Conservation (phyloP, 1,140 invertebrate genomes). For the Sminthurides bifidus region DNA sequence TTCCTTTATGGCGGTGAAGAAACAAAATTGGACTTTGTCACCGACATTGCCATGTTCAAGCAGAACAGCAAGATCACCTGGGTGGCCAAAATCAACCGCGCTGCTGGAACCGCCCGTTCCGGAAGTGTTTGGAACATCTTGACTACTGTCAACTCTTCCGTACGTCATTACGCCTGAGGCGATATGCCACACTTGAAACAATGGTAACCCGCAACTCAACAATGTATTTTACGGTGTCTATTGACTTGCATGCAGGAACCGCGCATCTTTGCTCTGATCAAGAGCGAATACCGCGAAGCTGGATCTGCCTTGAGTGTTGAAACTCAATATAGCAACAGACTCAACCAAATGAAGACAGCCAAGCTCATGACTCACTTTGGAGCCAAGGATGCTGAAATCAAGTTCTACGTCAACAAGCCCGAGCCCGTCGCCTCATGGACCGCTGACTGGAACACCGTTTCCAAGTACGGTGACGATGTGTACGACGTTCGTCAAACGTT, state of each 20-base stretch:
- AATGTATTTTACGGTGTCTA: no score
- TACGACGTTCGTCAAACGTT: constrained; percentile 15
- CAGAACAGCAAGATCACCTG: constrained; percentile 8
- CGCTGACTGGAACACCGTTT: not conserved
- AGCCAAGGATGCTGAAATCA: no score
- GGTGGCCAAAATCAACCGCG: not conserved
- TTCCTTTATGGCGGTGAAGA: not conserved
- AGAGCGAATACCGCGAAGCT: constrained; percentile 10
- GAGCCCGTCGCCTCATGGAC: not conserved
- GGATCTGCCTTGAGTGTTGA: constrained; percentile 6
- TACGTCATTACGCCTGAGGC: not conserved
- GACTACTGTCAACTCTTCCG: not conserved
- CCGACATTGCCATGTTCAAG: constrained; percentile 23
- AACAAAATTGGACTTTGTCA: constrained; percentile 8
- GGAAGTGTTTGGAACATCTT: not conserved
- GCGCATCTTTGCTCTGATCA: constrained; percentile 1
- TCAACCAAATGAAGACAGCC: constrained; percentile 10
- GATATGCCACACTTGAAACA: no score
- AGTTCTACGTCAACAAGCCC: no score
- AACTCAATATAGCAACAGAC: constrained; percentile 13
- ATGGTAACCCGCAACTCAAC: no score
- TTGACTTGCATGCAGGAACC: no score
- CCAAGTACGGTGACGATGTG: constrained; percentile 3
- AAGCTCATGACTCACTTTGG: not conserved
- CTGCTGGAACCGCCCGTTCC: no score